Evolutionary conservation across 2,113 vertebrate genomes (phyloP), one percentile per base, ranked within the genome.

Genomic region (Haemorhous mexicanus): DNA sequence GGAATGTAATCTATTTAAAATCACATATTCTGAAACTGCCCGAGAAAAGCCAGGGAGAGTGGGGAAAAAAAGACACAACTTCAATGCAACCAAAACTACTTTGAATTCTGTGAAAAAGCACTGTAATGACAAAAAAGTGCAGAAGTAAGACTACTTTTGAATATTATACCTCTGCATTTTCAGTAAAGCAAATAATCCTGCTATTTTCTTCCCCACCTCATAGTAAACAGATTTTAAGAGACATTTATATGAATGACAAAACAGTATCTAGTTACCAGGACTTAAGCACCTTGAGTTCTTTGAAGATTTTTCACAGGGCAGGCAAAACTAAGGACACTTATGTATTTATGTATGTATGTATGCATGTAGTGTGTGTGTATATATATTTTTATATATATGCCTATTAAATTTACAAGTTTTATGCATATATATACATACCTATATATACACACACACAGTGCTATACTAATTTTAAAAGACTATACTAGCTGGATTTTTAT

Each of bases 81-180:
- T 58, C n/a, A 91, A 91, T 50, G n/a, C 20, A 95, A 84, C 82
- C 55, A 75, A 96, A 83, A 5, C 7, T 16, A 56, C 47, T 72
- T 23, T 41, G 41, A 83, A n/a, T 80, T 68, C 20, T 24, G 49
- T 87, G 16, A 49, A 88, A 94, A 87, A 35, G 22, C 30, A 82
- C 33, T 39, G 19, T 49, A 78, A 46, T 22, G 15, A 55, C 9
- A 53, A 49, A 62, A 63, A 56, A 28, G 7, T 35, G 15, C 22
- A 35, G 59, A n/a, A 81, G 8, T 9, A 39, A 61, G 35, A 56
- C 16, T 47, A 35, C 49, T 87, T 90, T 28, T 58, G 37, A 82
- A 94, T 6, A 39, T 23, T 27, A 50, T 1, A 53, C 16, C 18
- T 59, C 22, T 66, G 26, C 18, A 39, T 52, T 77, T 90, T 58